Conservation (phyloP, 1,140 invertebrate genomes). For the Caenorhabditis tropicalis region DNA sequence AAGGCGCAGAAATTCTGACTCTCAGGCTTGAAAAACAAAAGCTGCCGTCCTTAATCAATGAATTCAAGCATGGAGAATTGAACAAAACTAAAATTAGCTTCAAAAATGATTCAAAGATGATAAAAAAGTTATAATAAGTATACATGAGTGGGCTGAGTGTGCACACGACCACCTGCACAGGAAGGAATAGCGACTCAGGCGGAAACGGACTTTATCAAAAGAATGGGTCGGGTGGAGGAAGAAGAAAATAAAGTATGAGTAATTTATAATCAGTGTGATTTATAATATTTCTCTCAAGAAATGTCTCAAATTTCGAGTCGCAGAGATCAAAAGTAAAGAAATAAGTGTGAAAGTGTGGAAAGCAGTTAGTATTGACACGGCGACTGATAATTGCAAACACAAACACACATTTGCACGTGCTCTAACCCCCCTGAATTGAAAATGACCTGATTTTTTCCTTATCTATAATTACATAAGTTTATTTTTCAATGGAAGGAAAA, state of each 20-base stretch:
- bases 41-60: too few relatives aligned
- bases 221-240: too few relatives aligned
- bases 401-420: neutral
- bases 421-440: neutral
- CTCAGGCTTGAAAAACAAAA: neutral
- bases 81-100: neutral
- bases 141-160: too few relatives aligned
- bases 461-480: neutral
- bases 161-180: neutral
- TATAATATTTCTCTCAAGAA: neutral
- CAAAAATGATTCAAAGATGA: neutral
- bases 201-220: neutral
- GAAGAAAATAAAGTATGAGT: neutral
- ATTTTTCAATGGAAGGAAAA: neutral
- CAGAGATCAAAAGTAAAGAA: conserved; percentile 24
- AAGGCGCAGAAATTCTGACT: neutral
- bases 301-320: too few relatives aligned
- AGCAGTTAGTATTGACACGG: neutral
- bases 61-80: too few relatives aligned
- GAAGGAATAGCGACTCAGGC: neutral
- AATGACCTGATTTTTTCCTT: conserved; percentile 7
- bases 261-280: neutral
- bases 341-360: neutral
- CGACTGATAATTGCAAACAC: conserved; percentile 40
- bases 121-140: too few relatives aligned